phyloP scores from a whole-genome alignment of 53 echinoderm and acorn worm genomes.

The Zoroaster sp. region DNA sequence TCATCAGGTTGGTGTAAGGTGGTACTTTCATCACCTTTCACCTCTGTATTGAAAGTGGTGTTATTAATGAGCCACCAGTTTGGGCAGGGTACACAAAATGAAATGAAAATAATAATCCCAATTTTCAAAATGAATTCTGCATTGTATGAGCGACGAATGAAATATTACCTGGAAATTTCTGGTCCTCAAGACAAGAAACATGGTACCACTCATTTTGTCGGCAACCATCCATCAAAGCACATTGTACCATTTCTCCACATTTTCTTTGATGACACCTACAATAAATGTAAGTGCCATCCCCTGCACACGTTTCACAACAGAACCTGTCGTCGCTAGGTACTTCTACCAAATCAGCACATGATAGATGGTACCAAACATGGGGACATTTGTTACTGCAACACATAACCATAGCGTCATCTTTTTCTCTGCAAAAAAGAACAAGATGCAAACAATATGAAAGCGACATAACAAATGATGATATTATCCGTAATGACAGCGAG shows the following conservation, averaged over 20 bases:
- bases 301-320: conserved; percentile 24
- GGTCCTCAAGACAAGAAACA: not conserved
- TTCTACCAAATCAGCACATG: conserved; percentile 3
- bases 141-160: no score
- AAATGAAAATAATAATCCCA: no score
- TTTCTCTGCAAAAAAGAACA: not conserved
- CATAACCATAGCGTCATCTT: not conserved
- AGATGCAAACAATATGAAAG: not conserved
- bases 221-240: not conserved
- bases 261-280: not conserved
- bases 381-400: not conserved
- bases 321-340: conserved; percentile 16
- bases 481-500: not conserved
- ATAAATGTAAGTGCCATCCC: not conserved
- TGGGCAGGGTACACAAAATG: no score
- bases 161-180: not conserved
- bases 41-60: no score
- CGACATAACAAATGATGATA: not conserved
- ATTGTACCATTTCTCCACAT: not conserved
- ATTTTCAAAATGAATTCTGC: no score
- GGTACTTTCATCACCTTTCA: no score
- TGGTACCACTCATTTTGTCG: not conserved
- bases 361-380: conserved; percentile 15
- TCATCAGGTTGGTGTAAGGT: no score
- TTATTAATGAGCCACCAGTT: no score